Evolutionary conservation across 2,797 vertebrate species (phyloP).

Genomic region (Sciurus vulgaris): DNA sequence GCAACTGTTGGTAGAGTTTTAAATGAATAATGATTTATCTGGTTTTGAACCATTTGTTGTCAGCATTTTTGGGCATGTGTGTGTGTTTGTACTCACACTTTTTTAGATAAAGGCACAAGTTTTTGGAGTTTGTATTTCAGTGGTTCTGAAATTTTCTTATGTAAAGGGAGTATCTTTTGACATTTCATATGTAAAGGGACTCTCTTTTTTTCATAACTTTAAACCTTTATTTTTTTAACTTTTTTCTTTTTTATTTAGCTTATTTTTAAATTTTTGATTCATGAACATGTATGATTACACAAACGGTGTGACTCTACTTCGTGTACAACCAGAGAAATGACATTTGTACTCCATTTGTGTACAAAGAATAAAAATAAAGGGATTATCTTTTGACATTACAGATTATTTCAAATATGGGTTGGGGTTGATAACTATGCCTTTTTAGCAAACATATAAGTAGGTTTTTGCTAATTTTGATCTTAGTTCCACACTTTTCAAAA

Average conservation of each 20-base stretch:
- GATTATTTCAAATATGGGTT: not conserved
- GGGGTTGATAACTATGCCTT: not conserved
- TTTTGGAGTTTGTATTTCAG: not conserved
- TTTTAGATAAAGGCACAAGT: constrained; percentile 22
- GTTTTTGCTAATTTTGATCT: not conserved
- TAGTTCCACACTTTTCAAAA: not conserved
- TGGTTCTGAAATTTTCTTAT: not conserved
- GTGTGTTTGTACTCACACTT: not conserved
- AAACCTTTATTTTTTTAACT: too few relatives aligned
- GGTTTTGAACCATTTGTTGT: not conserved
- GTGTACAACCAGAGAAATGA: too few relatives aligned
- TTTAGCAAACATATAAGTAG: not conserved
- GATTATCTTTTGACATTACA: not conserved
- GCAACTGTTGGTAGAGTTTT: not conserved
- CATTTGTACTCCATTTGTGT: too few relatives aligned
- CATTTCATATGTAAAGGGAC: not conserved
- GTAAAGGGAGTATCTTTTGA: not conserved
- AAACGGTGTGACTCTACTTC: too few relatives aligned
- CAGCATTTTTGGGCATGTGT: not conserved
- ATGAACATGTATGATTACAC: too few relatives aligned
- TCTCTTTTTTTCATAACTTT: not conserved
- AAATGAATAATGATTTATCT: constrained; percentile 30
- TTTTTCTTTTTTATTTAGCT: too few relatives aligned
- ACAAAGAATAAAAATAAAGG: too few relatives aligned
- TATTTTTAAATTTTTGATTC: too few relatives aligned